These are phyloP conservation scores for Dipodomys merriami DNA, from an alignment of 2,113 vertebrate genomes.

Conservation along the genomic window DNA sequence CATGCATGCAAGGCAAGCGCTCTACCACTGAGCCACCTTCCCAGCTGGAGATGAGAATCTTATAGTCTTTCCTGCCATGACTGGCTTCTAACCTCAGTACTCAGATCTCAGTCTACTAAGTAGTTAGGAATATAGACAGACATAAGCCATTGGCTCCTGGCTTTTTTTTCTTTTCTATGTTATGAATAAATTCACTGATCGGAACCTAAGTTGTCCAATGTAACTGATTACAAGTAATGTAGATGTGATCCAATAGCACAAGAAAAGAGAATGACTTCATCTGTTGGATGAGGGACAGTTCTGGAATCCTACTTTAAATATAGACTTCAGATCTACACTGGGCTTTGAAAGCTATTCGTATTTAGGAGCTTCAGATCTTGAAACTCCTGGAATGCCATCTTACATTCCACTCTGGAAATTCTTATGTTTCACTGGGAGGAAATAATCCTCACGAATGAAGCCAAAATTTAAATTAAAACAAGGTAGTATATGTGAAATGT, in stretches of 20 bases:
- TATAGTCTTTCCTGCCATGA: too few species aligned
- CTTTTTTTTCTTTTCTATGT: slow-evolving; percentile 18
- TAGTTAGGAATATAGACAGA: too few species aligned
- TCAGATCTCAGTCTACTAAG: too few species aligned
- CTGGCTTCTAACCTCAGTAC: too few species aligned
- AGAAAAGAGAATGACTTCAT: slow-evolving; percentile 50
- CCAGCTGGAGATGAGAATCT: too few species aligned
- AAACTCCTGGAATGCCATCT: slow-evolving; percentile 5
- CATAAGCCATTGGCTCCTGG: too few species aligned
- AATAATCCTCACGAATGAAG: slow-evolving; percentile 33
- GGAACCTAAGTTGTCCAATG: background rate
- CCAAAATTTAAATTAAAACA: slow-evolving; percentile 60
- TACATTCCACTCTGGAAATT: slow-evolving; percentile 51
- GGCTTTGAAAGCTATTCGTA: background rate
- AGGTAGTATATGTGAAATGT: slow-evolving; percentile 37
- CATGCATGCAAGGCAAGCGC: too few species aligned
- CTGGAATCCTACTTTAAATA: slow-evolving; percentile 52
- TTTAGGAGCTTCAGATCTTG: background rate
- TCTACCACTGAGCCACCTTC: too few species aligned
- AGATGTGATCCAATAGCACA: slow-evolving; percentile 17
- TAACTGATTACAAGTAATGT: slow-evolving; percentile 51
- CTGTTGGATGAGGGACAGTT: slow-evolving; percentile 32
- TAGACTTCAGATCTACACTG: background rate
- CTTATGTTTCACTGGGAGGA: slow-evolving; percentile 43
- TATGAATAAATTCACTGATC: slow-evolving; percentile 20